Conservation (phyloP, 2,797 vertebrate species). For the Harpagifer antarcticus region DNA sequence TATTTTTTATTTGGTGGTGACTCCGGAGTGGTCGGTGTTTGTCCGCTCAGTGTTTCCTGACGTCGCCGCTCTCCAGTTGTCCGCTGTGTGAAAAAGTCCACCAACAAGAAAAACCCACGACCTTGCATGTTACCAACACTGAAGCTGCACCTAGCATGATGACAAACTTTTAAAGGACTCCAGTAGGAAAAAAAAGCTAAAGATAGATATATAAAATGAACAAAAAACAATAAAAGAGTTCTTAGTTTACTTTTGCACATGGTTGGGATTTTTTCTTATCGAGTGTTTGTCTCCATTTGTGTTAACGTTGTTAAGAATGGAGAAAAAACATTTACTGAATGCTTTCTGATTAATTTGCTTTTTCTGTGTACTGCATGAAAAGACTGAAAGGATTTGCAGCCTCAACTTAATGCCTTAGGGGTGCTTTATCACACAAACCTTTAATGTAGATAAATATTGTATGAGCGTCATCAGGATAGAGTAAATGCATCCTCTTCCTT, state of each 20-base stretch:
- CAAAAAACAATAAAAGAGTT: conserved; percentile 87
- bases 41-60: conserved; percentile 34
- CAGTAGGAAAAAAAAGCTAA: conserved; percentile 80
- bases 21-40: conserved; percentile 52
- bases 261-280: conserved; percentile 68
- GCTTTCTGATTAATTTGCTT: not conserved
- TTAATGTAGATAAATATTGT: not conserved
- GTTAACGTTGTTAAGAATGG: not conserved
- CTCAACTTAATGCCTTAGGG: not conserved
- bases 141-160: conserved; percentile 90
- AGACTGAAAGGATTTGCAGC: not conserved
- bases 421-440: not conserved
- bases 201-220: conserved; percentile 80
- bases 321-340: not conserved
- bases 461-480: not conserved
- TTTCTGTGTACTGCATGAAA: not conserved
- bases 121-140: conserved; percentile 88
- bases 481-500: not conserved
- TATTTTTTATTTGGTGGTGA: conserved; percentile 39
- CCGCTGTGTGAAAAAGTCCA: conserved; percentile 75
- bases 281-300: conserved; percentile 5
- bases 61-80: conserved; percentile 59
- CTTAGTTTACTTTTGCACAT: conserved; percentile 87
- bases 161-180: conserved; percentile 86
- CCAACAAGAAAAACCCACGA: conserved; percentile 68